Conservation (phyloP, 2,113 vertebrate genomes). For the Noctilio leporinus region DNA sequence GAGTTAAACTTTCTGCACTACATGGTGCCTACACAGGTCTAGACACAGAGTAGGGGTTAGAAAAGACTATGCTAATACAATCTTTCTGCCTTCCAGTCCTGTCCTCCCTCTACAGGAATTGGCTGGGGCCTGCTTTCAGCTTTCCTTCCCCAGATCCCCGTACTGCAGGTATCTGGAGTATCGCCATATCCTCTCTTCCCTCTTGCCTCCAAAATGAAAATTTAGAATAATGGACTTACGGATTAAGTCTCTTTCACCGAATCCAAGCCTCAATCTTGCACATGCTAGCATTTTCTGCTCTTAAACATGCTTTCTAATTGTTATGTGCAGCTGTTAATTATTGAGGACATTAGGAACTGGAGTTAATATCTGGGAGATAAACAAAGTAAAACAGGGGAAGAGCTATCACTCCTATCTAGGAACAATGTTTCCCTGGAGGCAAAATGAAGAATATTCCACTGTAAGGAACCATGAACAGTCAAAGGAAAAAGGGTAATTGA, state of each 20-base stretch:
- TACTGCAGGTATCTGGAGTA: neutral
- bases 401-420: neutral
- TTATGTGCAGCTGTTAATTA: neutral
- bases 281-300: neutral
- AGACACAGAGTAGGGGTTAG: neutral
- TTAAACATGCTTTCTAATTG: neutral
- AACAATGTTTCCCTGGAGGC: neutral
- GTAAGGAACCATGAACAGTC: neutral
- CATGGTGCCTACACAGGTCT: rapidly evolving
- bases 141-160: neutral
- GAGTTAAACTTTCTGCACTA: neutral
- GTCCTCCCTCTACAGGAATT: too few species aligned
- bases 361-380: neutral
- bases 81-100: neutral
- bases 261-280: neutral
- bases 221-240: neutral
- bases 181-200: neutral
- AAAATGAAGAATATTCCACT: neutral
- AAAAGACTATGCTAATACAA: neutral
- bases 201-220: neutral
- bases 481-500: neutral
- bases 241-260: neutral
- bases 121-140: neutral
- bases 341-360: neutral
- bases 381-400: neutral